A percentile compares a stretch with the other conserved stretches of the same genome.
Evolutionary conservation across 2,113 vertebrate genomes (phyloP).

Genomic region (Urocitellus parryii): DNA sequence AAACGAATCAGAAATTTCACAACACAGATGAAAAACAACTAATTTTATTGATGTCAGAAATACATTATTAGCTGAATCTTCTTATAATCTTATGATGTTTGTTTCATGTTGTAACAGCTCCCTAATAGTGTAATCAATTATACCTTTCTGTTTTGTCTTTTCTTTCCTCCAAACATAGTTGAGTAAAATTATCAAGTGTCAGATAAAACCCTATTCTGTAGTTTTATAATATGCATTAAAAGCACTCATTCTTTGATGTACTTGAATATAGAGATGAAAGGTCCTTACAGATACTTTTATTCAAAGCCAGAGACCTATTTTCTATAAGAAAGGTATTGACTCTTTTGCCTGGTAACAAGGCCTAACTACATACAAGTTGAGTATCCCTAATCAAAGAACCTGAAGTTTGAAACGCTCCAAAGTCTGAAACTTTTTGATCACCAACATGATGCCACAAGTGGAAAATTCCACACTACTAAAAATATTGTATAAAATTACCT

Average conservation of each 20-base stretch:
- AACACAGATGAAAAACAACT: conserved; percentile 75
- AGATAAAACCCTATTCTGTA: conserved; percentile 36
- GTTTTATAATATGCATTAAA: conserved; percentile 51
- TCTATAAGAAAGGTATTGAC: conserved; percentile 34
- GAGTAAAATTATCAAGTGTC: conserved; percentile 60
- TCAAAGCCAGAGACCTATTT: conserved; percentile 57
- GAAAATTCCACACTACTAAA: not conserved
- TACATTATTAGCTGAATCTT: conserved; percentile 64
- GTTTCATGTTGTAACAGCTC: conserved; percentile 67
- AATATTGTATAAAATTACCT: not conserved
- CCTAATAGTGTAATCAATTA: conserved; percentile 68
- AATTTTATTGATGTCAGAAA: conserved; percentile 75
- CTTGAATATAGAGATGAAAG: conserved; percentile 61
- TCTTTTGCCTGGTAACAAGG: not conserved
- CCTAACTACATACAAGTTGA: not conserved
- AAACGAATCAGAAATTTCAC: conserved; percentile 69
- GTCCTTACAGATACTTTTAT: conserved; percentile 41
- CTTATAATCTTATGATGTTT: conserved; percentile 41
- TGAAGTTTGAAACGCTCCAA: not conserved
- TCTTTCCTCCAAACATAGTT: conserved; percentile 41
- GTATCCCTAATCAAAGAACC: not conserved
- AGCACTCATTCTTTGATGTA: conserved; percentile 65
- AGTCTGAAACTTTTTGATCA: not conserved
- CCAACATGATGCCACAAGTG: not conserved
- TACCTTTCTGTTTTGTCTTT: conserved; percentile 48